These are phyloP conservation scores for Bombus superbus DNA, from an alignment of 1,140 invertebrate species.

Conservation along the genomic window DNA sequence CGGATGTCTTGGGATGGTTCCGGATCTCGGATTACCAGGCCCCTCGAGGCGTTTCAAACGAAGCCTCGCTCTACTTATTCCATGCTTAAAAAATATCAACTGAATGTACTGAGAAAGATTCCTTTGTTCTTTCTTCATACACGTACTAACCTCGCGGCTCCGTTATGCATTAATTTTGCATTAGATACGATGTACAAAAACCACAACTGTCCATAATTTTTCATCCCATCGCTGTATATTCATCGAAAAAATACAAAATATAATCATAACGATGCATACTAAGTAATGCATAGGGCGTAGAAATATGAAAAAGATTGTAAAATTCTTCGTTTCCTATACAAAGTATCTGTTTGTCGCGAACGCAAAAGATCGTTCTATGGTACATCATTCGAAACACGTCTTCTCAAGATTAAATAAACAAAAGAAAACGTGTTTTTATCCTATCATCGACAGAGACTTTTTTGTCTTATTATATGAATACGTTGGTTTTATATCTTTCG, in stretches of 20 bases:
- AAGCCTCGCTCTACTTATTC: slow-evolving; percentile 63
- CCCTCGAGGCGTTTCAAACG: slow-evolving; percentile 59
- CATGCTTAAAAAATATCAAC: slow-evolving; percentile 60
- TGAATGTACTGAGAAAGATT: slow-evolving; percentile 41
- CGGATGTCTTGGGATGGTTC: slow-evolving; percentile 66
- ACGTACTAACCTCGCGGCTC: slow-evolving; percentile 19
- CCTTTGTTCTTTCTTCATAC: slow-evolving; percentile 41
- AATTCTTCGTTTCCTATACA: too few relatives aligned
- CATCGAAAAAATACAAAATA: neutral
- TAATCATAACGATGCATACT: neutral
- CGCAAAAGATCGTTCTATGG: too few relatives aligned
- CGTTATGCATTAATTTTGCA: slow-evolving; percentile 41
- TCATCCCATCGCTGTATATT: neutral
- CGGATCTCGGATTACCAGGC: slow-evolving; percentile 62
- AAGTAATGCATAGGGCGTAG: too few relatives aligned
- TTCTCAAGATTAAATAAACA: too few relatives aligned
- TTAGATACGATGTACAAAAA: neutral
- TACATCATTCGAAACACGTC: too few relatives aligned
- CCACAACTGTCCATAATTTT: neutral
- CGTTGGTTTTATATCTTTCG: too few relatives aligned
- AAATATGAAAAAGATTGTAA: too few relatives aligned
- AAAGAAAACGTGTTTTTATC: too few relatives aligned
- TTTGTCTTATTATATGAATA: too few relatives aligned
- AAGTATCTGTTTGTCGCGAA: too few relatives aligned
- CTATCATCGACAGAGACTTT: too few relatives aligned